Evolutionary conservation across 2,888 invertebrate genomes (phyloP).

Genomic region (Argyresthia goedartella): DNA sequence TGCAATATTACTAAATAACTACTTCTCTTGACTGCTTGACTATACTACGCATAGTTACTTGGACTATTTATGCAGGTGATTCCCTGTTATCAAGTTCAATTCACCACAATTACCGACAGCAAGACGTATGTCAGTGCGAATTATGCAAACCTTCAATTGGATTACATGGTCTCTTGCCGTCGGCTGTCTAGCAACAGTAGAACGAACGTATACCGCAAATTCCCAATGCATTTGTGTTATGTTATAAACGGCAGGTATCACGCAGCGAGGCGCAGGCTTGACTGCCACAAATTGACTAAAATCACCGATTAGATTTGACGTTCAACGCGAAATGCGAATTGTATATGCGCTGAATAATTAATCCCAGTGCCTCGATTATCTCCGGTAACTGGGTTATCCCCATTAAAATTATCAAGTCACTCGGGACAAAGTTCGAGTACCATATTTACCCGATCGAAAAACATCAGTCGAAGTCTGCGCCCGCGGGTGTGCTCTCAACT

Average conservation of each 20-base stretch:
- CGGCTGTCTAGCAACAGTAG: constrained; percentile 31
- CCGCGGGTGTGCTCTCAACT: constrained; percentile 16
- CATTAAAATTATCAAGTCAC: neutral
- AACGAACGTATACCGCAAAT: neutral
- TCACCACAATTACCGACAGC: constrained; percentile 21
- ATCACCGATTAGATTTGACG: neutral
- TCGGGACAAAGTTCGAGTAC: neutral
- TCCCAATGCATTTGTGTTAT: neutral
- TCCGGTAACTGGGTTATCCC: too few species aligned
- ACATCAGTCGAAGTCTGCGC: constrained; percentile 5
- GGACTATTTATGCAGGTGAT: neutral
- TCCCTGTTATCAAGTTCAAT: constrained; percentile 17
- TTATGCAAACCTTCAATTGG: constrained; percentile 55
- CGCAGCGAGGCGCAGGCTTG: neutral
- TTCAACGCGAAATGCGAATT: neutral
- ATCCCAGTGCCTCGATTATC: neutral
- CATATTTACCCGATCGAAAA: neutral
- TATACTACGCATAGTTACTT: too few species aligned
- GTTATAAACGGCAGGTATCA: neutral
- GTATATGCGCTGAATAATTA: neutral
- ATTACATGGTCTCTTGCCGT: constrained; percentile 41
- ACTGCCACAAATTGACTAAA: neutral
- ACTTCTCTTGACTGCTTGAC: too few species aligned
- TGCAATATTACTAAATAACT: too few species aligned
- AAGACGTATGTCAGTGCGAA: constrained; percentile 30